Conservation (phyloP, 2,113 vertebrate genomes). For the Lophotis ruficrista region DNA sequence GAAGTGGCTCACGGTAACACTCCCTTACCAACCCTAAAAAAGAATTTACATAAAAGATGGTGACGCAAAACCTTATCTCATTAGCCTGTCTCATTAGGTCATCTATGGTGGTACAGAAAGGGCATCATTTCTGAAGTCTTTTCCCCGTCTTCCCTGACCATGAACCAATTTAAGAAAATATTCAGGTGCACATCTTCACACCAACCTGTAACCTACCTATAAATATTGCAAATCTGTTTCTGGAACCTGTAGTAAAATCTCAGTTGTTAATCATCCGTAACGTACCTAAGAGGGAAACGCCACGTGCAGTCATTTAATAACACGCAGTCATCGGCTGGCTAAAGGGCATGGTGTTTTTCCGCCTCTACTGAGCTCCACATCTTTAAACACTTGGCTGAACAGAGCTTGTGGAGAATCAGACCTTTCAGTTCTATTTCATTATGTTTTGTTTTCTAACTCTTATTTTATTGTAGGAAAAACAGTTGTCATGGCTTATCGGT, state of each 20-base stretch:
- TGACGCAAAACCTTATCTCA: constrained; percentile 35
- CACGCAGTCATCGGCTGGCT: background rate
- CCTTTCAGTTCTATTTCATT: background rate
- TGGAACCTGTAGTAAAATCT: background rate
- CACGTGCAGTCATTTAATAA: background rate
- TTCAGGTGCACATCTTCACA: background rate
- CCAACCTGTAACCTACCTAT: background rate
- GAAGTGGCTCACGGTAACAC: background rate
- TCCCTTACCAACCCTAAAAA: constrained; percentile 22
- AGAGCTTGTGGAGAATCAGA: background rate
- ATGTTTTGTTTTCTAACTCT: background rate
- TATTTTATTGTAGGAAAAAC: constrained; percentile 73
- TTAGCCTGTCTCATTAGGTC: background rate
- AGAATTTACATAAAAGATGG: constrained; percentile 6
- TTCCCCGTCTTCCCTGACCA: background rate
- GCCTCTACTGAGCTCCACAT: background rate
- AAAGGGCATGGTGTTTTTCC: background rate
- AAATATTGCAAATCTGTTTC: background rate
- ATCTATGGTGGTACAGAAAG: background rate
- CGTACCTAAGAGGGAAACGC: background rate
- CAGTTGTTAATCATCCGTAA: background rate
- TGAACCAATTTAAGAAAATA: background rate
- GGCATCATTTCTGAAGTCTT: background rate
- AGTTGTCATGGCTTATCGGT: constrained; percentile 71
- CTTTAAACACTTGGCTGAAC: background rate